phyloP scores from a whole-genome alignment of 2,113 vertebrate genomes.

The Cygnus atratus region DNA sequence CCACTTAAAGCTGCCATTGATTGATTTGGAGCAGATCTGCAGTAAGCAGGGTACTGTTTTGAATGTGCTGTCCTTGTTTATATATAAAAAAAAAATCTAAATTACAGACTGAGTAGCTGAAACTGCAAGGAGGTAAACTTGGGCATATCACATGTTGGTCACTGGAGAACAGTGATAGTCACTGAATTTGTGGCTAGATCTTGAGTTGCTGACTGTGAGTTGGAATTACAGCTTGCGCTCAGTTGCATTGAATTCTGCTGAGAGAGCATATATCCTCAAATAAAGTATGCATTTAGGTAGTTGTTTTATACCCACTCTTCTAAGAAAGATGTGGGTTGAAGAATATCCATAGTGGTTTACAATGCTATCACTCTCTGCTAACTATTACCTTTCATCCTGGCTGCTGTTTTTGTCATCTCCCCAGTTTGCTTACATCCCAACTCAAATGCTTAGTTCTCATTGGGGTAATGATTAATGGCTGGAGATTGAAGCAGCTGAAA shows the following conservation, averaged over 20 bases:
- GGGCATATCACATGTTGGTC: not conserved
- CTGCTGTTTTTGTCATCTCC: not conserved
- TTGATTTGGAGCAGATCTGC: not conserved
- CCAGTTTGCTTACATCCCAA: not conserved
- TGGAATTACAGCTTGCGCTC: not conserved
- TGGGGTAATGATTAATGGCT: not conserved
- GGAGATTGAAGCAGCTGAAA: not conserved
- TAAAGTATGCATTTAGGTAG: not conserved
- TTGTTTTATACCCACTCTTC: not conserved
- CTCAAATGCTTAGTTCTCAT: not conserved
- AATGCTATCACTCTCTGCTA: not conserved
- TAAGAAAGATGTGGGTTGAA: not conserved
- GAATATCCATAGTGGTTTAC: not conserved
- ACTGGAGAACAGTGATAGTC: not conserved
- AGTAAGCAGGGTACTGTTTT: not conserved
- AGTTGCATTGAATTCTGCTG: not conserved
- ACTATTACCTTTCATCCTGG: not conserved
- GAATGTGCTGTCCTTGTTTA: not conserved
- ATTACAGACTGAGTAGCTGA: not conserved
- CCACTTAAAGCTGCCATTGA: not conserved
- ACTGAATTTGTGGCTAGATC: not conserved
- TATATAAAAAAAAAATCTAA: not conserved
- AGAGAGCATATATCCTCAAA: accelerated
- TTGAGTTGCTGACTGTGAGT: not conserved
- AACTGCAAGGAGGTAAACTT: not conserved